These are phyloP conservation scores for Lagopus muta DNA, from an alignment of 2,113 vertebrate species.

Conservation along the genomic window DNA sequence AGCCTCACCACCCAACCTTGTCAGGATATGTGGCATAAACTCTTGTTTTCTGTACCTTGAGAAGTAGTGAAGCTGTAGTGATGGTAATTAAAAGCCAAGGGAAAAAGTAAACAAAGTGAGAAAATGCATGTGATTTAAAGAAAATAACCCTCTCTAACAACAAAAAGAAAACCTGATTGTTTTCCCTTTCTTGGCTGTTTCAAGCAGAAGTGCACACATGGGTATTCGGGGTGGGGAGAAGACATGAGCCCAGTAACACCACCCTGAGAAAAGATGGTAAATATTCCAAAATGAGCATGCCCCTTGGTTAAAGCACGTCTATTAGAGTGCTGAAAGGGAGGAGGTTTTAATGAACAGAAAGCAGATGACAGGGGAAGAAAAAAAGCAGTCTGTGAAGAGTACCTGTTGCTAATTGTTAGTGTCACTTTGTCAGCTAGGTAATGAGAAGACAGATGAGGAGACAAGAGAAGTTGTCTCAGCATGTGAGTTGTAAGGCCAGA, in stretches of 20 bases:
- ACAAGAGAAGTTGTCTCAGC: neutral
- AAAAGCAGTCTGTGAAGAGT: neutral
- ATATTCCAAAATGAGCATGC: neutral
- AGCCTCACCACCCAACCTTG: neutral
- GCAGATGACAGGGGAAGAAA: neutral
- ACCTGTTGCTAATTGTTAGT: neutral
- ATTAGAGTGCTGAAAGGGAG: neutral
- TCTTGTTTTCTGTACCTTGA: neutral
- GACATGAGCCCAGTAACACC: neutral
- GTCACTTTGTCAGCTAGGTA: neutral
- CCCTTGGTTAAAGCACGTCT: neutral
- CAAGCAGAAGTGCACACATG: neutral
- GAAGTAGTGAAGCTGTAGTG: neutral
- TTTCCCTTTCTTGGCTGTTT: neutral
- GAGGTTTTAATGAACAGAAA: neutral
- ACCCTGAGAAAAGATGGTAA: neutral
- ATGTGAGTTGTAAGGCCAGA: neutral
- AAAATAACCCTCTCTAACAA: neutral
- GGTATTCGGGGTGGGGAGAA: neutral
- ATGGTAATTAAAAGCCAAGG: neutral
- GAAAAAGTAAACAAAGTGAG: neutral
- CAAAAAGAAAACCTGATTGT: accelerated
- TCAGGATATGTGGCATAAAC: neutral
- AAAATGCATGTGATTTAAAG: neutral
- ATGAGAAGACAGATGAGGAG: neutral